Conservation (phyloP, 2,113 vertebrate genomes). For the Octodon degus region DNA sequence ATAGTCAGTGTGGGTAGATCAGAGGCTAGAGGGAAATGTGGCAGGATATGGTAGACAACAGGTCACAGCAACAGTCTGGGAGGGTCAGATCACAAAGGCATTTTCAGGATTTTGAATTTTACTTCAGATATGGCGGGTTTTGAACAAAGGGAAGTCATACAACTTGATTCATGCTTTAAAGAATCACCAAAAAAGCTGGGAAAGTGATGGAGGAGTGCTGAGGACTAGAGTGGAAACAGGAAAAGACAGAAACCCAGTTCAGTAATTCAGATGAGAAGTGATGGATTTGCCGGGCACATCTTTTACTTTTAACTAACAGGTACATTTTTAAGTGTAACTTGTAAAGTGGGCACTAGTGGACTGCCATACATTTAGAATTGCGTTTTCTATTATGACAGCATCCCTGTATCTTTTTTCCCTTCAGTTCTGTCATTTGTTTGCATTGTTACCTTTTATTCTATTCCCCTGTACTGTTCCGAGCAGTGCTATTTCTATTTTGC, state of each 20-base stretch:
- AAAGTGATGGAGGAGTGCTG: background rate
- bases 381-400: background rate
- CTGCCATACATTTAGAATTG: background rate
- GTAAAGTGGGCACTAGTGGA: background rate
- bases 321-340: background rate
- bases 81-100: background rate
- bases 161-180: conserved; percentile 6
- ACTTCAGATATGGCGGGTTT: background rate
- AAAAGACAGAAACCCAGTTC: background rate
- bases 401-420: background rate
- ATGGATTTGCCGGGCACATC: background rate
- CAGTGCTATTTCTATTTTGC: background rate
- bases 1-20: background rate
- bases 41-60: background rate
- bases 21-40: background rate
- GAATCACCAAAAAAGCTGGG: background rate
- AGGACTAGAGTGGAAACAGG: background rate
- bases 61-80: background rate
- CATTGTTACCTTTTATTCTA: conserved; percentile 17
- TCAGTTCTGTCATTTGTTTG: background rate
- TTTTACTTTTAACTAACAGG: conserved; percentile 15
- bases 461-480: background rate
- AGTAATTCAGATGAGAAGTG: background rate
- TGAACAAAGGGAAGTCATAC: background rate
- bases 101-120: conserved; percentile 21